These are phyloP conservation scores for Drosophila dunni DNA, from an alignment of 1,140 invertebrate species.

Conservation along the genomic window DNA sequence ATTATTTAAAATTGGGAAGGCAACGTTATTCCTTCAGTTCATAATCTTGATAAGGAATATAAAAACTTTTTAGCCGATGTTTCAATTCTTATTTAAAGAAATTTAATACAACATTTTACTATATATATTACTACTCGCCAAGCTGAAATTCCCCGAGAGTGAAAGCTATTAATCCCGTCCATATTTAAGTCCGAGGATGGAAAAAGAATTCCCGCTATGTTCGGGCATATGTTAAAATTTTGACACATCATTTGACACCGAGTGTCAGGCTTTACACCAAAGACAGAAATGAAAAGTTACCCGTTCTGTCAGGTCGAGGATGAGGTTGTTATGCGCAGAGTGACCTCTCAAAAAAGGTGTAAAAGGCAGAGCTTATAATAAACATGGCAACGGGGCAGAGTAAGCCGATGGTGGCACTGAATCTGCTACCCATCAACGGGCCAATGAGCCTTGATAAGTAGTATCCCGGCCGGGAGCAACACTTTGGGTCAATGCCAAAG, in stretches of 20 bases:
- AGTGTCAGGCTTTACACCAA: constrained; percentile 67
- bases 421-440: constrained; percentile 35
- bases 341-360: constrained; percentile 36
- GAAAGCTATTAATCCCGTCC: constrained; percentile 70
- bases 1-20: too few species aligned
- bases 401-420: neutral
- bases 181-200: constrained; percentile 58
- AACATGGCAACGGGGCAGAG: constrained; percentile 40
- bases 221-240: constrained; percentile 70
- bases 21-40: too few species aligned
- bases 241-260: constrained; percentile 81
- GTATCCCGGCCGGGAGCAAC: constrained; percentile 36
- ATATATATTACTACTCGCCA: too few species aligned
- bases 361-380: constrained; percentile 64
- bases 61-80: too few species aligned
- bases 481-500: constrained; percentile 69
- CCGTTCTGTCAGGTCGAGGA: constrained; percentile 9
- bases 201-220: neutral
- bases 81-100: too few species aligned
- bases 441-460: constrained; percentile 43
- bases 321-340: neutral
- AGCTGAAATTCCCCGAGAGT: neutral
- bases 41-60: too few species aligned
- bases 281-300: constrained; percentile 77
- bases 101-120: too few species aligned